Conservation (phyloP, 1,140 invertebrate genomes). For the Adoxophyes honmai region DNA sequence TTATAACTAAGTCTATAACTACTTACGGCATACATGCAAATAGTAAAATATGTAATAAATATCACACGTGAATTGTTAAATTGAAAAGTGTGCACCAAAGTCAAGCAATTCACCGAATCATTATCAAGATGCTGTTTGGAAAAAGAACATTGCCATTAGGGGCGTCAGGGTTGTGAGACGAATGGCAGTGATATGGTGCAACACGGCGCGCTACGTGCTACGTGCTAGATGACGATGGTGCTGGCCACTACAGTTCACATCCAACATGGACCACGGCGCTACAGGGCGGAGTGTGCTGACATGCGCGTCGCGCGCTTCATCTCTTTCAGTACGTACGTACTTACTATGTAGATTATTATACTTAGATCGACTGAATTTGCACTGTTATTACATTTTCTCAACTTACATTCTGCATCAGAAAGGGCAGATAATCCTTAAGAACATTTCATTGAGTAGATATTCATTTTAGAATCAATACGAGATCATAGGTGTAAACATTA, state of each 20-base stretch:
- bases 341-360: too few relatives aligned
- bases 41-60: too few relatives aligned
- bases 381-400: too few relatives aligned
- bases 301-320: conserved; percentile 33
- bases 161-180: too few relatives aligned
- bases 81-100: not conserved
- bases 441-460: too few relatives aligned
- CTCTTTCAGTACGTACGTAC: too few relatives aligned
- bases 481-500: too few relatives aligned
- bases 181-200: not conserved
- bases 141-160: not conserved
- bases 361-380: too few relatives aligned
- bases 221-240: not conserved
- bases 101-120: conserved; percentile 10
- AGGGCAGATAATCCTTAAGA: too few relatives aligned
- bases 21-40: not conserved
- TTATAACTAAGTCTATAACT: not conserved
- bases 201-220: conserved; percentile 37
- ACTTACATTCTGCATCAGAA: too few relatives aligned
- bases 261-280: conserved; percentile 39
- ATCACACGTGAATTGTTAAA: too few relatives aligned
- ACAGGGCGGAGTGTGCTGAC: conserved; percentile 22
- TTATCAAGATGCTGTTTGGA: not conserved
- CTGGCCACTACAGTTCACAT: conserved; percentile 63
- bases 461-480: too few relatives aligned